Conservation (phyloP, 2,888 invertebrate species). For the Emesis russula region DNA sequence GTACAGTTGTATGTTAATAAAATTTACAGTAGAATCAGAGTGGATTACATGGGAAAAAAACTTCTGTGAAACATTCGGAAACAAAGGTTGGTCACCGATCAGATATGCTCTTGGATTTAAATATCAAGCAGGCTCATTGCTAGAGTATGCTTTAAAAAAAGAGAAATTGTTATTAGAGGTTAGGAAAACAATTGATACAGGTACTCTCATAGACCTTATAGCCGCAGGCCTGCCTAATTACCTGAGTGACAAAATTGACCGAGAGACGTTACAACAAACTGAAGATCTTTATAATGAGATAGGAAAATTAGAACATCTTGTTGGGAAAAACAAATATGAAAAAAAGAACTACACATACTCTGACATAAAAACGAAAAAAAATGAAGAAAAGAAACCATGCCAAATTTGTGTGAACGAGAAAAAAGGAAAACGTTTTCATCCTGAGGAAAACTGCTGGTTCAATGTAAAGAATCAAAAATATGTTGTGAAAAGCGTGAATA, state of each 20-base stretch:
- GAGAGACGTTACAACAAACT: slow-evolving; percentile 13
- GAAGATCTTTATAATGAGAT: slow-evolving; percentile 55
- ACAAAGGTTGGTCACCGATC: slow-evolving; percentile 78
- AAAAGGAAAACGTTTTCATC: slow-evolving; percentile 49
- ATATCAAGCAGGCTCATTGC: slow-evolving; percentile 67
- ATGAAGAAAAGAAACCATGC: too few relatives aligned
- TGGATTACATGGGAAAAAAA: slow-evolving; percentile 67
- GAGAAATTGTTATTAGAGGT: slow-evolving; percentile 72
- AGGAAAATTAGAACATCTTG: slow-evolving; percentile 37
- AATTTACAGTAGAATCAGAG: slow-evolving; percentile 67
- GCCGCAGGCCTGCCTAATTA: slow-evolving; percentile 46
- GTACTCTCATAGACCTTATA: slow-evolving; percentile 67
- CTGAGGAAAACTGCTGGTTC: slow-evolving; percentile 60
- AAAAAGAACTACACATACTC: too few relatives aligned
- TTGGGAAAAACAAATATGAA: too few relatives aligned
- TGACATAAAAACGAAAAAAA: too few relatives aligned
- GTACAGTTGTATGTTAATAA: slow-evolving; percentile 71
- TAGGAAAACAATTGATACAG: slow-evolving; percentile 60
- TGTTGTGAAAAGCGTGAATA: slow-evolving; percentile 18
- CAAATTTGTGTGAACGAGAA: background rate
- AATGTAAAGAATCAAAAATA: slow-evolving; percentile 39
- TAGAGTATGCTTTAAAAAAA: slow-evolving; percentile 79
- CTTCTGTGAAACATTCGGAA: slow-evolving; percentile 77
- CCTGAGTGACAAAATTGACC: background rate
- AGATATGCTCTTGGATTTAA: slow-evolving; percentile 81